Conservation (phyloP, 2,888 invertebrate genomes). For the Melitaea athalia region DNA sequence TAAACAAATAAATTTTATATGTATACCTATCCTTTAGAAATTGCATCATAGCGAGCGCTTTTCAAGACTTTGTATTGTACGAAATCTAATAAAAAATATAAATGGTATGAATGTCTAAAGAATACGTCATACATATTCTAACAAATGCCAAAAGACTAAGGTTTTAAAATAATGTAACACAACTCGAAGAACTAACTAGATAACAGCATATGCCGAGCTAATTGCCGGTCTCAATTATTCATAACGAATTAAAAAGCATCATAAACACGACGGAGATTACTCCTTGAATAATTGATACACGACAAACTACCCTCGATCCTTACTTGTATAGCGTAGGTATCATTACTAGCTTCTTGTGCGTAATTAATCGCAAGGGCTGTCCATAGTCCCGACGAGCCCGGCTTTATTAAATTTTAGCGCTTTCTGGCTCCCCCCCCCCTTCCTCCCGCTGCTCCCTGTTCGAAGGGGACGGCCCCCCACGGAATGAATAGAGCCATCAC, state of each 20-base stretch:
- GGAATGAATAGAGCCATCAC: slow-evolving; percentile 78
- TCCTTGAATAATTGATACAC: slow-evolving; percentile 60
- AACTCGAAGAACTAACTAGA: slow-evolving; percentile 10
- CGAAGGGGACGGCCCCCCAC: slow-evolving; percentile 41
- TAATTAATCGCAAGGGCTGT: slow-evolving; percentile 77
- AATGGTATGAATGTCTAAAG: slow-evolving; percentile 1
- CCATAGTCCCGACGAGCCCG: slow-evolving; percentile 57
- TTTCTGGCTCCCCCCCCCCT: slow-evolving; percentile 53
- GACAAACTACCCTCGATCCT: slow-evolving; percentile 51
- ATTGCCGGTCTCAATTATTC: slow-evolving; percentile 39
- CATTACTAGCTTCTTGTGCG: slow-evolving; percentile 74
- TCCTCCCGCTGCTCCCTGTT: slow-evolving; percentile 26
- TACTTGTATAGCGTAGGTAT: slow-evolving; percentile 56
- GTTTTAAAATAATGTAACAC: background rate
- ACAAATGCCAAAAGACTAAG: background rate
- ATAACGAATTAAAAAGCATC: slow-evolving; percentile 40
- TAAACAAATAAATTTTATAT: no score
- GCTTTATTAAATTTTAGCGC: slow-evolving; percentile 83
- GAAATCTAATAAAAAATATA: no score
- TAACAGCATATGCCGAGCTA: slow-evolving; percentile 32
- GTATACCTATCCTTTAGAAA: no score
- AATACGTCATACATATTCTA: background rate
- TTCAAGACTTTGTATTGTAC: no score
- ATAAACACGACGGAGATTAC: slow-evolving; percentile 40
- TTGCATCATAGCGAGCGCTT: no score